Percentiles rank a stretch among this genome's conserved stretches.
Evolutionary conservation across 2,113 vertebrate genomes (phyloP).

Genomic region (Sterrhoptilus dennistouni): DNA sequence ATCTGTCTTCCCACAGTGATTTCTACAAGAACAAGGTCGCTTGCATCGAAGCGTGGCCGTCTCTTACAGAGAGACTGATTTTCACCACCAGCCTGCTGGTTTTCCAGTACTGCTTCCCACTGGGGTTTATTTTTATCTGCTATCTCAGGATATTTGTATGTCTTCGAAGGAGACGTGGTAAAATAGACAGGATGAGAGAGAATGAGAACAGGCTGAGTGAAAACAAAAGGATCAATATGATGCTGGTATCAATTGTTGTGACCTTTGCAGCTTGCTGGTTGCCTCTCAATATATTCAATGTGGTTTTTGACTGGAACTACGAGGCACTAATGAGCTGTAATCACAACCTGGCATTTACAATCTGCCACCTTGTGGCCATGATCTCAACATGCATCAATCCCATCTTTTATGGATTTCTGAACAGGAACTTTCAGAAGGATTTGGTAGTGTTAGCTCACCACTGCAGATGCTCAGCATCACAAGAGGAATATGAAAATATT

Average conservation of each 20-base stretch:
- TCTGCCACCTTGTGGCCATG: constrained; percentile 79
- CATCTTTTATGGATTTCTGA: constrained; percentile 78
- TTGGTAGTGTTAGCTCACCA: constrained; percentile 54
- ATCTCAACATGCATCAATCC: constrained; percentile 77
- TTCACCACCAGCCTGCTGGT: constrained; percentile 74
- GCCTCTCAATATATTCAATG: constrained; percentile 76
- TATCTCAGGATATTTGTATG: constrained; percentile 74
- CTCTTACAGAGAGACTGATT: constrained; percentile 64
- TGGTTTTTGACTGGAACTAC: constrained; percentile 77
- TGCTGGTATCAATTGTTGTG: constrained; percentile 72
- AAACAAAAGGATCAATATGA: constrained; percentile 72
- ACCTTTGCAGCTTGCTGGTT: constrained; percentile 77
- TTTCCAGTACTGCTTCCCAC: constrained; percentile 74
- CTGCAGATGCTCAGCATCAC: constrained; percentile 62
- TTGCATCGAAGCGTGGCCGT: constrained; percentile 72
- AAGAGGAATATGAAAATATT: constrained; percentile 72
- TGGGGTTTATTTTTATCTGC: constrained; percentile 77
- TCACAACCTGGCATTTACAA: constrained; percentile 72
- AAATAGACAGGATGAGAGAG: constrained; percentile 62
- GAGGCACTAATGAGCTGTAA: constrained; percentile 75
- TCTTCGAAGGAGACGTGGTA: constrained; percentile 59
- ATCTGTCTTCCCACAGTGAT: constrained; percentile 63
- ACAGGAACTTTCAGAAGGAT: constrained; percentile 81
- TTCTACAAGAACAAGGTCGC: constrained; percentile 64
- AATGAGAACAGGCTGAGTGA: constrained; percentile 60